These are phyloP conservation scores for Hapalemur alaotrensis DNA, from an alignment of 2,797 vertebrate species.

Conservation along the genomic window DNA sequence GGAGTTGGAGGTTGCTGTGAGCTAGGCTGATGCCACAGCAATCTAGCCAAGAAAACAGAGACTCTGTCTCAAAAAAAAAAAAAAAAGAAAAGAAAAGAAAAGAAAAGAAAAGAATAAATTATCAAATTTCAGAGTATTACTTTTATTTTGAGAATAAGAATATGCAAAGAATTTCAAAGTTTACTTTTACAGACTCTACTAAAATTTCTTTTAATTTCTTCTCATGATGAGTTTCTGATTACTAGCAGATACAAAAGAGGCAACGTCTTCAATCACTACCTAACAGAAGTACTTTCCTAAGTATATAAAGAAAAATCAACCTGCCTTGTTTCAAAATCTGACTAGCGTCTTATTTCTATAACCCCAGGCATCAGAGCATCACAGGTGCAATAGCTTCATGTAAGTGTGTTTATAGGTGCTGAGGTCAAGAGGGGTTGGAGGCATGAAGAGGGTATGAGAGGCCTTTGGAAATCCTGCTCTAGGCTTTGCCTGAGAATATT, in stretches of 20 bases:
- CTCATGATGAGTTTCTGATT: not conserved
- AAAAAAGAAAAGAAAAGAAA: too few species aligned
- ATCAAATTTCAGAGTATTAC: not conserved
- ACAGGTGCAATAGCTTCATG: not conserved
- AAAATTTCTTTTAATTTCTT: not conserved
- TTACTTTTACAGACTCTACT: slow-evolving; percentile 5
- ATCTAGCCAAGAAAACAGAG: too few species aligned
- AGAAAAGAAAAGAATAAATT: not conserved
- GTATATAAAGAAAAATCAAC: not conserved
- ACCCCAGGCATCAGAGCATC: not conserved
- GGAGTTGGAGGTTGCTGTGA: too few species aligned
- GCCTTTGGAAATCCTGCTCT: slow-evolving; percentile 42
- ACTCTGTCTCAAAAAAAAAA: too few species aligned
- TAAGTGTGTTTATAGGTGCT: not conserved
- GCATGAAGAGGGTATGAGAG: slow-evolving; percentile 21
- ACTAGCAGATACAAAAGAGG: not conserved
- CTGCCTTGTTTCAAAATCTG: slow-evolving; percentile 2
- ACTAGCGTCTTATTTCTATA: slow-evolving; percentile 48
- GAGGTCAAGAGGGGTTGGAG: not conserved
- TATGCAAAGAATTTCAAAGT: not conserved
- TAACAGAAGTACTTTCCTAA: not conserved
- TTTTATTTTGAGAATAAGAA: slow-evolving; percentile 24
- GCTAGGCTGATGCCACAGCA: too few species aligned
- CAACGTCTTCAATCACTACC: not conserved
- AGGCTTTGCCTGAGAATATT: slow-evolving; percentile 41